Evolutionary conservation across 2,797 vertebrate species (phyloP), one percentile per base, ranked within the genome.

Genomic region (Amazonetta brasiliensis): DNA sequence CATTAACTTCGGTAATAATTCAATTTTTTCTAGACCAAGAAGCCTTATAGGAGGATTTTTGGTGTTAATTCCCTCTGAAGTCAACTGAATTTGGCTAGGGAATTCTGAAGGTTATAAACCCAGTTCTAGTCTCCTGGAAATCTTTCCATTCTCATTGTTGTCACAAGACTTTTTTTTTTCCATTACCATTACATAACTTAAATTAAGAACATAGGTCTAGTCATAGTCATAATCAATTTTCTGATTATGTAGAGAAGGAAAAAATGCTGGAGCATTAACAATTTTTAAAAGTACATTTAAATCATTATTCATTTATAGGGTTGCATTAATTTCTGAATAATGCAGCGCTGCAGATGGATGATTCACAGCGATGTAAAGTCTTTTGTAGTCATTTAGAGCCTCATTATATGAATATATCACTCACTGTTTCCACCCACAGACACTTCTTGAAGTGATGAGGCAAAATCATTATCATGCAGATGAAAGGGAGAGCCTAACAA

Each of bases 261-360:
- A 80, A 96, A 96, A 95, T 87, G 79, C 73, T 95, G 85, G 72
- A 89, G 82, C 94, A 95, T 94, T 97, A 97, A 95, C 73, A 92
- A 76, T 95, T 95, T 96, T 94, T 95, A 92, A 94, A 84, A 96
- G 93, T 94, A 92, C 93, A 96, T 97, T 97, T 96, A 97, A 97
- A 97, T 93, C 95, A 96, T 98, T 97, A 96, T 88, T 97, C 92
- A 97, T 97, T 97, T 97, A 97, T 97, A 78, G 67, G 78, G 80
- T 95, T 96, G 75, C 92, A 97, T 98, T 97, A 96, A 95, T 97
- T 97, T 95, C 91, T 97, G 91, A 97, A 96, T 96, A 95, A 97
- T 95, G 90, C 87, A 86, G 82, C 64, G 14, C 48, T 52, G 81
- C 81, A 87, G 82, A 97, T 92, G 89, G 94, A 94, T 97, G 92